Evolutionary conservation across 2,113 vertebrate species (phyloP).

Genomic region (Rhegmatorhina hoffmannsi): DNA sequence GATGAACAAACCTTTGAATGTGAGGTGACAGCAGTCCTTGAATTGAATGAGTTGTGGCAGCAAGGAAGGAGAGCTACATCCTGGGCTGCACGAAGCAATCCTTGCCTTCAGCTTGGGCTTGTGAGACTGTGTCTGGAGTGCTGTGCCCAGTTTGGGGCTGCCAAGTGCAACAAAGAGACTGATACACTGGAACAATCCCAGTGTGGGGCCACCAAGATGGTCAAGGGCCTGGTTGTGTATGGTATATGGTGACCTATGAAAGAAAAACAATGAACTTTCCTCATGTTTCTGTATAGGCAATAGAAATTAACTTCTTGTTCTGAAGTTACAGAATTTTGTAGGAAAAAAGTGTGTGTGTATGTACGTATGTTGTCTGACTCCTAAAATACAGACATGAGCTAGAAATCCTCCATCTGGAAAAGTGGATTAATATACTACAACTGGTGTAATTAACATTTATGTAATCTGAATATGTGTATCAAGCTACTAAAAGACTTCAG

Average conservation of each 20-base stretch:
- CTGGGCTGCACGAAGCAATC: background rate
- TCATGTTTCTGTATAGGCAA: background rate
- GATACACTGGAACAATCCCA: background rate
- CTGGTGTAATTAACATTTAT: background rate
- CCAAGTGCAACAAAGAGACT: background rate
- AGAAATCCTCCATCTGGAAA: background rate
- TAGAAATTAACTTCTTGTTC: background rate
- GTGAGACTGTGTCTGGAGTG: background rate
- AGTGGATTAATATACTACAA: background rate
- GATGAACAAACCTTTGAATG: background rate
- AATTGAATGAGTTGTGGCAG: background rate
- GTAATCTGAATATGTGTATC: background rate
- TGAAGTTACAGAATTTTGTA: background rate
- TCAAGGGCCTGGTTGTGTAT: background rate
- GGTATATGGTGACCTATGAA: background rate
- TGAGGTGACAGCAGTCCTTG: background rate
- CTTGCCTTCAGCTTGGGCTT: background rate
- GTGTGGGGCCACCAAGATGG: background rate
- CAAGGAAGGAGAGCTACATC: background rate
- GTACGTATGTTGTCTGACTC: background rate
- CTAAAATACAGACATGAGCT: background rate
- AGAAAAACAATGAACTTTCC: background rate
- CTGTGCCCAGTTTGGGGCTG: background rate
- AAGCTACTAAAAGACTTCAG: background rate
- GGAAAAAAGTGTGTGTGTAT: background rate